Evolutionary conservation across 1,140 invertebrate genomes (phyloP).

Genomic region (Marisa cornuarietis): DNA sequence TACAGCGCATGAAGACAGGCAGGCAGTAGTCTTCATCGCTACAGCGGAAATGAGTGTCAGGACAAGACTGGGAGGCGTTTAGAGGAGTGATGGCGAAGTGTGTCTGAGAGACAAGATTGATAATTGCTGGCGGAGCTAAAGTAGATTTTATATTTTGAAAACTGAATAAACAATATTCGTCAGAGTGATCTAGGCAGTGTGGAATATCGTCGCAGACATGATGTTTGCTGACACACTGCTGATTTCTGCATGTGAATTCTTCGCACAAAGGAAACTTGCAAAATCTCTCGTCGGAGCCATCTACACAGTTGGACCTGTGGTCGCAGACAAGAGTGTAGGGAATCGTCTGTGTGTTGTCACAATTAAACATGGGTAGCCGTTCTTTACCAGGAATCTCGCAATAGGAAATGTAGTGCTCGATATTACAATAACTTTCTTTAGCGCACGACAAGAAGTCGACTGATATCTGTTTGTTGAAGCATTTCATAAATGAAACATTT

Average conservation of each 20-base stretch:
- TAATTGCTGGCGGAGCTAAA: background rate
- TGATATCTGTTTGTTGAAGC: too few relatives aligned
- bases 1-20: conserved; percentile 6
- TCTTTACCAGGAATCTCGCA: too few relatives aligned
- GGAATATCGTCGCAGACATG: background rate
- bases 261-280: background rate
- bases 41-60: conserved; percentile 1
- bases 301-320: background rate
- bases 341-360: background rate
- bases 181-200: background rate
- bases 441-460: too few relatives aligned
- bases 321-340: conserved; percentile 10
- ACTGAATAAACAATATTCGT: background rate
- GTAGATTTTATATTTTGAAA: too few relatives aligned
- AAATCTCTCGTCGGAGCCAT: background rate
- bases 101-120: background rate
- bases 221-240: background rate
- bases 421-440: too few relatives aligned
- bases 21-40: background rate
- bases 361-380: background rate
- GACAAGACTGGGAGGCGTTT: background rate
- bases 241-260: background rate
- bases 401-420: too few relatives aligned
- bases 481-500: too few relatives aligned
- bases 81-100: background rate